Evolutionary conservation across 2,888 invertebrate species (phyloP).

Genomic region (Scaptomyza tumidula): DNA sequence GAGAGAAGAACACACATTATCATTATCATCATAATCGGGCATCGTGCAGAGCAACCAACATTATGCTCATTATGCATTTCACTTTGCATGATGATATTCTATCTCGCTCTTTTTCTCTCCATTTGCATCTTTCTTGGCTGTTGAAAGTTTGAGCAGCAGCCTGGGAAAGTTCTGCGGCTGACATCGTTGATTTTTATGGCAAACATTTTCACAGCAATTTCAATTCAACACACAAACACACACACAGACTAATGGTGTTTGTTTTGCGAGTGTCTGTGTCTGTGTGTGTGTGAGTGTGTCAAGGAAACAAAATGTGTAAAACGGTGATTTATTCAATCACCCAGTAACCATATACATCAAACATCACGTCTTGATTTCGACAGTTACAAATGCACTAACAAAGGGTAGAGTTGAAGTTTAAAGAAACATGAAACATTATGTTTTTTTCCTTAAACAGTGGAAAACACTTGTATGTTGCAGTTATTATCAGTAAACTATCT

Average conservation of each 20-base stretch:
- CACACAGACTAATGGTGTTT: constrained; percentile 7
- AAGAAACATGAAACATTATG: too few species aligned
- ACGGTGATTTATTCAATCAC: constrained; percentile 17
- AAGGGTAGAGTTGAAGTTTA: too few species aligned
- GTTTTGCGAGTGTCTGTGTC: not conserved
- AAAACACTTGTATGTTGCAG: not conserved
- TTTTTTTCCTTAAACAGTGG: too few species aligned
- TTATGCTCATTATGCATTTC: constrained; percentile 77
- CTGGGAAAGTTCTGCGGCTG: constrained; percentile 68
- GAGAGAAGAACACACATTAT: constrained; percentile 48
- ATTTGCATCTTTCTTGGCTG: constrained; percentile 2
- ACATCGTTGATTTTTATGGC: constrained; percentile 48
- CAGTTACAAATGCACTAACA: too few species aligned
- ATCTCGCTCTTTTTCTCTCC: constrained; percentile 6
- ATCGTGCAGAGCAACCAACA: constrained; percentile 66
- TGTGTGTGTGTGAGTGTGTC: constrained; percentile 5
- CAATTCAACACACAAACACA: not conserved
- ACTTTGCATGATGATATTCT: constrained; percentile 53
- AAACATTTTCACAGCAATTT: constrained; percentile 41
- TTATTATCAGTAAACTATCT: too few species aligned
- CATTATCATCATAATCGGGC: constrained; percentile 57
- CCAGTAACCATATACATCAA: constrained; percentile 3
- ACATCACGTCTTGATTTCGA: not conserved
- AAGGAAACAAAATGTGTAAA: constrained; percentile 18
- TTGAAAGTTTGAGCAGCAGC: constrained; percentile 2